Evolutionary conservation across 1,140 invertebrate genomes (phyloP), one percentile per base, ranked within the genome.

Genomic region (Vanessa tameamea): DNA sequence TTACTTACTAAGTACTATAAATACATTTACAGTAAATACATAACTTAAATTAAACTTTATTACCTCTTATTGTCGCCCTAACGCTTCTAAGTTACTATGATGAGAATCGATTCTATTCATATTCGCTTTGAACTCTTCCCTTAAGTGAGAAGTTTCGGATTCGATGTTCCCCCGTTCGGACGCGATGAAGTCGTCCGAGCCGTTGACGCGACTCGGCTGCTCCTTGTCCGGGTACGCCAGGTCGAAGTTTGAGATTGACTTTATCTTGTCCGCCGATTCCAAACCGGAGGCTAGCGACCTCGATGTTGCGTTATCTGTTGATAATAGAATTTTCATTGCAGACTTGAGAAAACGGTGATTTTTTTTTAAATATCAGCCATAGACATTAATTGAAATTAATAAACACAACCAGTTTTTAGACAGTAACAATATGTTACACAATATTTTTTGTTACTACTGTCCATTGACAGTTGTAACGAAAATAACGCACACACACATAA

Each of bases 41-140:
- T 43, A 43, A 9, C 37, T 43, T 43, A 43, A 9, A 43, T 50
- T 50, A 14, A 50, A 16, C 53, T 55, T 55, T 55, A 15, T 43
- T 47, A 47, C 16, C 20, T 48, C 26, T 57, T 57, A 64, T 57
- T 74, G 67, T 64, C 80, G 79, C 4, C 77, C 89, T 12, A 93
- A 69, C 0, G 79, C 64, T 23, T 93, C 92, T 23, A 93, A 79
- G 73, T 87, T 93, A 65, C 86, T 87, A 72, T 93, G 93, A 72
- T 93, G 92, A 0, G 91, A 93, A 66, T 93, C 92, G 51, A 93
- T 93, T 64, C 92, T 85, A 50, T 93, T 93, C 77, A 93, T 93
- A 59, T 93, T 93, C 2, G 93, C 93, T 76, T 93, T 93, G 3
- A 92, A 80, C 3, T 93, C 92, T 15, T 93, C 87, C 47, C 77